Evolutionary conservation across 2,797 vertebrate genomes (phyloP), one percentile per base, ranked within the genome.

Genomic region (Lacerta bilineata): DNA sequence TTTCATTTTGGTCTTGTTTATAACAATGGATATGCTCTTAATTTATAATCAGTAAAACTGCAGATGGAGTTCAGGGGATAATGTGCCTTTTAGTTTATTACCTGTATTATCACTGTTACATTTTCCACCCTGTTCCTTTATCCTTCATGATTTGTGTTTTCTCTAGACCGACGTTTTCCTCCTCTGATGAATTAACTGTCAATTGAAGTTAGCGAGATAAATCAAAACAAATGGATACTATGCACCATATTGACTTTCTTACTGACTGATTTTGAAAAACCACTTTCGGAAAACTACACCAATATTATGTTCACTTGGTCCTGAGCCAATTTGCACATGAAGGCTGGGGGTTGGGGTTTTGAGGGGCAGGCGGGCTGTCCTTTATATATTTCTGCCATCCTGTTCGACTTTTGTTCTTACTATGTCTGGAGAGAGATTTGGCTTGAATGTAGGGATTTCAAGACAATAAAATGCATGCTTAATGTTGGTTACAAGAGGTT

Each of bases 221-320:
- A 92, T 92, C 93, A 95, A 94, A 94, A 95, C 94, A 92, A 95
- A 95, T 94, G 93, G 93, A 89, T 87, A 85, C 83, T 0, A 83
- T 91, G 86, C 92, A 89, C 92, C 78, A 74, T 89, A 91, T 92
- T 84, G 90, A 92, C 95, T 93, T 92, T 93, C 90, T 89, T 91
- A 69, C 88, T 1, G 91, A 88, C 64, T 86, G 94, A 95, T 95
- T 94, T 96, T 94, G 96, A 95, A 96, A 88, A 97, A 96, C 96
- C 95, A 95, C 96, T 96, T 96, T 97, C 95, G 89, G 96, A 96
- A 96, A 96, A 84, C 88, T 0, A 36, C 23, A 87, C 88, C 85
- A 9, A 90, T 74, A 88, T 90, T 87, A 33, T 18, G 80, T 87
- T 92, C 90, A 2, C 89, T 89, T 91, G 84, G 61, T 92, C 64